Percentiles rank a stretch among this genome's conserved stretches.
Conservation (phyloP, 2,888 invertebrate genomes). For the Hemithea aestivaria region DNA sequence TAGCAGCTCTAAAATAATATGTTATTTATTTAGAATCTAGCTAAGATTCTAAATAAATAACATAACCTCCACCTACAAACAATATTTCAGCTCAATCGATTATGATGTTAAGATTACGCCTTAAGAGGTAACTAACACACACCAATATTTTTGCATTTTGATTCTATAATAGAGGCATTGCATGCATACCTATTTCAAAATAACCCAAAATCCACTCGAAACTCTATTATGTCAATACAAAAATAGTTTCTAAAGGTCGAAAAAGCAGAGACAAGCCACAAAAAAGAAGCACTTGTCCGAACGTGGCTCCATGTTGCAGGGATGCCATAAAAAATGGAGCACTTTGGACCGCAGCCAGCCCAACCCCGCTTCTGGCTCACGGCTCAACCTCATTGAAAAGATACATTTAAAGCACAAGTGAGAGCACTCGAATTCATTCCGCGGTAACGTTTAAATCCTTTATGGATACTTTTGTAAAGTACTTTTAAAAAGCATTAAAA, state of each 20-base stretch:
- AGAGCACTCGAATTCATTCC: conserved; percentile 61
- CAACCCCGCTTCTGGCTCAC: conserved; percentile 45
- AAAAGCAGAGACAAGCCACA: conserved; percentile 31
- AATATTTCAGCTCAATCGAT: no score
- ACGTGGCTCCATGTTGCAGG: conserved; percentile 49
- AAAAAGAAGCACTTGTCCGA: conserved; percentile 60
- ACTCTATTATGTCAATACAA: conserved; percentile 5
- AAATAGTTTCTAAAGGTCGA: conserved; percentile 14
- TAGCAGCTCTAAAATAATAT: no score
- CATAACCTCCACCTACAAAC: no score
- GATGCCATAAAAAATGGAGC: conserved; percentile 67
- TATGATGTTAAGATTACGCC: no score
- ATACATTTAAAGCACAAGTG: conserved; percentile 60
- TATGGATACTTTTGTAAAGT: conserved; percentile 26
- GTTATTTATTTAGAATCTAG: no score
- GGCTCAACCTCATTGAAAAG: conserved; percentile 65
- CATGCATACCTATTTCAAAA: no score
- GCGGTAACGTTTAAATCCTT: conserved; percentile 42
- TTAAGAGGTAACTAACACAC: no score
- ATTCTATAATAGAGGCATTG: no score
- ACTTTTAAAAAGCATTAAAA: no score
- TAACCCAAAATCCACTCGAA: no score
- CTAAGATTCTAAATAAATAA: no score
- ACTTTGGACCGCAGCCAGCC: conserved; percentile 69
- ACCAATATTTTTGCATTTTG: no score